Percentiles rank a stretch among this genome's conserved stretches.
phyloP scores from a whole-genome alignment of 2,888 invertebrate species.

The Agriopis aurantiaria region DNA sequence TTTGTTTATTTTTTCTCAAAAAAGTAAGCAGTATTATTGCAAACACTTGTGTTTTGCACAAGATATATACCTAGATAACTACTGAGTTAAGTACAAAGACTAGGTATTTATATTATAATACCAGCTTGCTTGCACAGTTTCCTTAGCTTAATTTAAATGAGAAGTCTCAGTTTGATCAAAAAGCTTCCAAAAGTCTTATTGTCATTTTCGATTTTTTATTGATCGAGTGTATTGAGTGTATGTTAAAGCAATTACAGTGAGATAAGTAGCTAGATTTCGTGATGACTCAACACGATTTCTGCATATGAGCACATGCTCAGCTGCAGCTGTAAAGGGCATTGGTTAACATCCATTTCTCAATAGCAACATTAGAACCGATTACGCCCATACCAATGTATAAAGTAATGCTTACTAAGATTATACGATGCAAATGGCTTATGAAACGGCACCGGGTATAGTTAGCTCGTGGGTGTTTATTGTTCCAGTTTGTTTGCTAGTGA shows the following conservation, averaged over 20 bases:
- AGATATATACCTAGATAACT: no score
- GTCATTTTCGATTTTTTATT: not conserved
- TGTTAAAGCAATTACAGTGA: not conserved
- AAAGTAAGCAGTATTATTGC: no score
- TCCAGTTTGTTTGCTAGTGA: constrained; percentile 66
- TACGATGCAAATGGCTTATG: constrained; percentile 42
- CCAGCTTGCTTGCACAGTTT: no score
- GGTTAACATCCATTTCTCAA: constrained; percentile 21
- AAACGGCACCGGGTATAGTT: constrained; percentile 32
- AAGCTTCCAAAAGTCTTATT: no score
- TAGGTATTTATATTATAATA: no score
- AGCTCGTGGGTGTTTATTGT: constrained; percentile 69
- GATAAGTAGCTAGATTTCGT: not conserved
- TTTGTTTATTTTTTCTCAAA: no score
- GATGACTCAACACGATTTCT: constrained; percentile 3
- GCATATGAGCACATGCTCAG: constrained; percentile 1
- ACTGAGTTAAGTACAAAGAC: no score
- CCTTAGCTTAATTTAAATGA: no score
- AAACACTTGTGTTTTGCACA: no score
- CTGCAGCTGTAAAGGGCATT: constrained; percentile 10
- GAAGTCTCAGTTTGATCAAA: no score
- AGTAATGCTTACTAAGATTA: constrained; percentile 1
- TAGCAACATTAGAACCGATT: constrained; percentile 18
- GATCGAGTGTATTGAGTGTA: not conserved
- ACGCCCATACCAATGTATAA: constrained; percentile 2